Evolutionary conservation across 1,140 invertebrate species (phyloP), one percentile per base, ranked within the genome.

Genomic region (Metaphire vulgaris): DNA sequence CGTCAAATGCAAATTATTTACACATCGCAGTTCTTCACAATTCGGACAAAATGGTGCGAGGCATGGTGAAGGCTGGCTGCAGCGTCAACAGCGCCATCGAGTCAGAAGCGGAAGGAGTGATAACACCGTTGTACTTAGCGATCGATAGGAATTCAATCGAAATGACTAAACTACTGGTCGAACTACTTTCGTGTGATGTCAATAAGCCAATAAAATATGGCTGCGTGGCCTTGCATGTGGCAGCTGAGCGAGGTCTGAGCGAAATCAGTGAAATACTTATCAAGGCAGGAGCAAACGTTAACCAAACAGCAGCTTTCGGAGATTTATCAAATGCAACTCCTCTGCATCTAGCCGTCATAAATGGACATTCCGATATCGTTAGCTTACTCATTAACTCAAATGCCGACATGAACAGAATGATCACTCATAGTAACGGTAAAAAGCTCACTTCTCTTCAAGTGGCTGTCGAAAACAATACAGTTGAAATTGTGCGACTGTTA

Each of bases 381-480:
- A 91, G 93, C 80, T 90, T 97, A 69, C 87, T 99, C 32, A 90
- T 94, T 31, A 95, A 95, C 87, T 94, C 94, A 69, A 96, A 96
- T 0, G 75, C 75, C 68, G 41, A 76, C 32, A 14, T 76, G 14
- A 76, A 76, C 30, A 29, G 41, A 2, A 21, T n/a, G 31, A 70
- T 72, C 16, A 16, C 29, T n/a, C 41, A 33, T 68, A 29, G 33
- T 1, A 68, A 41, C 1, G 31, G 69, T n/a, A 41, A 32, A 21
- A 33, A 69, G 29, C 99, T 98, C 85, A 97, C 96, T 26, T 95
- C 97, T 15, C 88, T 99, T 0, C 97, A 99, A 85, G 98, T 99
- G 84, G 96, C 97, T 0, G 95, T 97, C 1, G 92, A 96, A 75
- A 99, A 99, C 87, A 98, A 99, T 86, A 95, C 98, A 88, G 90